Evolutionary conservation across 2,113 vertebrate species (phyloP).

Genomic region (Rhea pennata): DNA sequence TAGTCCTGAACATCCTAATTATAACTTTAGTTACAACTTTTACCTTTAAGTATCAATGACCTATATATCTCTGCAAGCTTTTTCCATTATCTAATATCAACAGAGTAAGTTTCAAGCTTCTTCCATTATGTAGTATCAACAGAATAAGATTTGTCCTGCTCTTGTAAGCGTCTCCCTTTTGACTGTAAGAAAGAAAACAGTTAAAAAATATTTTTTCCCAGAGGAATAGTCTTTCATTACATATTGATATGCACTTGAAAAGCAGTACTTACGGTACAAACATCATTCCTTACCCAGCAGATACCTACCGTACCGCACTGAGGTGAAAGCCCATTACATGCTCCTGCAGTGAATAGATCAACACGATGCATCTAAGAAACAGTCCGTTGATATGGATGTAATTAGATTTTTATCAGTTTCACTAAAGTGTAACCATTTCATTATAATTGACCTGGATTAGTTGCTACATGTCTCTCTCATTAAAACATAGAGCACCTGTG

Average conservation of each 20-base stretch:
- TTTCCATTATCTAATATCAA: neutral
- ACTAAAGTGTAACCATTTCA: slow-evolving; percentile 64
- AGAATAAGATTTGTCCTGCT: neutral
- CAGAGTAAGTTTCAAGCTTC: neutral
- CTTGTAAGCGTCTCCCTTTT: neutral
- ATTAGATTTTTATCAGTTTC: slow-evolving; percentile 73
- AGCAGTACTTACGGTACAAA: neutral
- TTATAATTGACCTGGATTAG: slow-evolving; percentile 74
- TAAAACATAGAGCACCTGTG: slow-evolving; percentile 70
- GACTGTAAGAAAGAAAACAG: neutral
- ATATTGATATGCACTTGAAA: neutral
- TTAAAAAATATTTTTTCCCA: neutral
- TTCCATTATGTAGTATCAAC: neutral
- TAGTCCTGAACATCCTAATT: neutral
- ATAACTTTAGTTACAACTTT: neutral
- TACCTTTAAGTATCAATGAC: neutral
- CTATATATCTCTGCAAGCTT: neutral
- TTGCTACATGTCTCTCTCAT: slow-evolving; percentile 73
- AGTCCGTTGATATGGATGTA: slow-evolving; percentile 21
- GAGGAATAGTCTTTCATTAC: neutral
- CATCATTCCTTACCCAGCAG: neutral
- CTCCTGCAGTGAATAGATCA: neutral
- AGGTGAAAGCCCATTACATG: neutral
- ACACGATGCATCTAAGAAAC: neutral
- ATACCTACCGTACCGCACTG: neutral